A percentile compares a stretch with the other conserved stretches of the same genome.
Conservation (phyloP, 1,140 invertebrate genomes). For the Drosophila leontia region DNA sequence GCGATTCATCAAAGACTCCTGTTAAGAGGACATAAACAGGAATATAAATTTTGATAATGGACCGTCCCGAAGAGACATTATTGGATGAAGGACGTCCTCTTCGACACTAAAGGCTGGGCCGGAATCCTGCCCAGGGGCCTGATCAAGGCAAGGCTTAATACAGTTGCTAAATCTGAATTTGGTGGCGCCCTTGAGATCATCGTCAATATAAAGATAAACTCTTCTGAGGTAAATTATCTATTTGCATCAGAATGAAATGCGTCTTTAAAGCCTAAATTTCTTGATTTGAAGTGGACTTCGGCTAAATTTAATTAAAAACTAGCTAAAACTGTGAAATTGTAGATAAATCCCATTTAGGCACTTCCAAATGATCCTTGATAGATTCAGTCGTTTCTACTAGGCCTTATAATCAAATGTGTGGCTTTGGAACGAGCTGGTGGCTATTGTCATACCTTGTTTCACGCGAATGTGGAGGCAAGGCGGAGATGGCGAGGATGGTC, state of each 20-base stretch:
- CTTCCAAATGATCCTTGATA: neutral
- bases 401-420: neutral
- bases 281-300: neutral
- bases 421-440: neutral
- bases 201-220: slow-evolving; percentile 12
- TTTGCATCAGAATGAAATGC: neutral
- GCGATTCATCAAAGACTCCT: slow-evolving; percentile 15
- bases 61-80: slow-evolving; percentile 20
- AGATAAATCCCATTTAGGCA: neutral
- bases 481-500: slow-evolving; percentile 38
- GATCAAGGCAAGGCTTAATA: slow-evolving; percentile 14
- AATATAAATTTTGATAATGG: too few relatives aligned
- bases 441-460: slow-evolving; percentile 10
- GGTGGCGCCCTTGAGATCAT: slow-evolving; percentile 15
- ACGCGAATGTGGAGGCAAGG: slow-evolving; percentile 60
- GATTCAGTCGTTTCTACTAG: neutral
- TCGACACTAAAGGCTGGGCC: slow-evolving; percentile 34
- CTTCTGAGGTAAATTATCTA: neutral
- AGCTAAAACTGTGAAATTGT: neutral
- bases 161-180: too few relatives aligned
- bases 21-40: too few relatives aligned
- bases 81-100: slow-evolving; percentile 35
- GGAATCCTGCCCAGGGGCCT: slow-evolving; percentile 29
- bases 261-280: neutral
- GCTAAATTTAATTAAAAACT: neutral